Conservation (phyloP, 1,140 invertebrate species). For the Cotesia glomerata region DNA sequence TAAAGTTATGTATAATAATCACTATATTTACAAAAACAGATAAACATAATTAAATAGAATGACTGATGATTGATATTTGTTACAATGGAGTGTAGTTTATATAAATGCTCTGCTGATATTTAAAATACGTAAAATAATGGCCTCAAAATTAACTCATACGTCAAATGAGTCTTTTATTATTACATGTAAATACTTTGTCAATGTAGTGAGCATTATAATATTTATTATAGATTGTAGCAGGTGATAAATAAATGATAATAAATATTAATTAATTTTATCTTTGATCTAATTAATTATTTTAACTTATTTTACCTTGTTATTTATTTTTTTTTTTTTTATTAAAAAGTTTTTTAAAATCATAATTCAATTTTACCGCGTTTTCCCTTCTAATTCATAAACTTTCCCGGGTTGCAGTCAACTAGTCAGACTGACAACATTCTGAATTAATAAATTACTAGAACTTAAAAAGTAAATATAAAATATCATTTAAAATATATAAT, state of each 20-base stretch:
- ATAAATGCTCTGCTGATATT: background rate
- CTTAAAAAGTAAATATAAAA: too few relatives aligned
- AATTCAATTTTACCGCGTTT: too few relatives aligned
- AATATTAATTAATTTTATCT: slow-evolving; percentile 21
- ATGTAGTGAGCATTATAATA: slow-evolving; percentile 39
- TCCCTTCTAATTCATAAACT: too few relatives aligned
- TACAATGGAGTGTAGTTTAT: slow-evolving; percentile 6
- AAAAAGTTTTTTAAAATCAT: too few relatives aligned
- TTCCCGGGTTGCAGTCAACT: too few relatives aligned
- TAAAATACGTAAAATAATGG: slow-evolving; percentile 36
- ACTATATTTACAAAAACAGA: slow-evolving; percentile 19
- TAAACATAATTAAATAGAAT: slow-evolving; percentile 20
- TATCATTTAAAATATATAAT: too few relatives aligned
- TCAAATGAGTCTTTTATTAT: slow-evolving; percentile 1
- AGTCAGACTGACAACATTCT: too few relatives aligned
- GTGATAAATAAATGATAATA: slow-evolving; percentile 35
- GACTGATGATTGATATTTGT: slow-evolving; percentile 4
- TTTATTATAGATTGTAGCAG: slow-evolving; percentile 41
- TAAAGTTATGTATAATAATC: slow-evolving; percentile 23
- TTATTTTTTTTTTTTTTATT: too few relatives aligned
- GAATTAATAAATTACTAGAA: too few relatives aligned
- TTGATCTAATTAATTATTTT: too few relatives aligned
- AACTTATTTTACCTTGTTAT: too few relatives aligned
- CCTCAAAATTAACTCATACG: slow-evolving; percentile 24
- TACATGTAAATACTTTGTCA: slow-evolving; percentile 39